Evolutionary conservation across 2,113 vertebrate genomes (phyloP), one percentile per base, ranked within the genome.

Genomic region (Balaenoptera acutorostrata): DNA sequence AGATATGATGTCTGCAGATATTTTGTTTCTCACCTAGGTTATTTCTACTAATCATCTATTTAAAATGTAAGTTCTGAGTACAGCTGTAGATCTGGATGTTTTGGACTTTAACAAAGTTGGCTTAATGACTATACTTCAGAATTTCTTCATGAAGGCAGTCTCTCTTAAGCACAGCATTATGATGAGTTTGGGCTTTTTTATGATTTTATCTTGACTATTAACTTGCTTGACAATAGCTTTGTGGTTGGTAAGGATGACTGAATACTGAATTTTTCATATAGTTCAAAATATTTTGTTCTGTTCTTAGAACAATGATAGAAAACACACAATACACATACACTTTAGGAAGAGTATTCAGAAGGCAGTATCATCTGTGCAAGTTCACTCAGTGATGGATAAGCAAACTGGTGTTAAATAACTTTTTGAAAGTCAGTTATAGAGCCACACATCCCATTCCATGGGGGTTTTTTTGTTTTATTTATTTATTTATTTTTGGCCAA

Each of bases 241-340:
- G 5, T 95, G 59, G 11, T 92, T 91, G 63, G 52, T 52, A 94
- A 72, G 33, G 88, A 77, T 69, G 36, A 91, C 39, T 88, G 20
- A 92, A 69, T 20, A 46, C 29, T 88, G 6, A 81, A 77, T 89
- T 97, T 93, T 93, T 90, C 68, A 66, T 59, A 36, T 41, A 87
- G 46, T 92, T 92, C 82, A 89, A 94, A 81, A 89, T 83, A 41
- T 52, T 90, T 57, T 85, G 23, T 92, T 88, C 75, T 94, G 11
- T 92, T 88, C 75, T 94, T 94, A 78, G 2, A 93, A 66, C 63
- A 69, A 29, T 88, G 23, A 75, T 55, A 88, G 41, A 95, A 87
- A 85, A 88, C 78, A 49, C 13, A 75, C 49, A 93, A 59, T 64
- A 89, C 12, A 31, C 10, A 15, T 63, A 33, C 17, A 31, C 44